Evolutionary conservation across 2,888 invertebrate genomes (phyloP).

Genomic region (Pollenia labialis): DNA sequence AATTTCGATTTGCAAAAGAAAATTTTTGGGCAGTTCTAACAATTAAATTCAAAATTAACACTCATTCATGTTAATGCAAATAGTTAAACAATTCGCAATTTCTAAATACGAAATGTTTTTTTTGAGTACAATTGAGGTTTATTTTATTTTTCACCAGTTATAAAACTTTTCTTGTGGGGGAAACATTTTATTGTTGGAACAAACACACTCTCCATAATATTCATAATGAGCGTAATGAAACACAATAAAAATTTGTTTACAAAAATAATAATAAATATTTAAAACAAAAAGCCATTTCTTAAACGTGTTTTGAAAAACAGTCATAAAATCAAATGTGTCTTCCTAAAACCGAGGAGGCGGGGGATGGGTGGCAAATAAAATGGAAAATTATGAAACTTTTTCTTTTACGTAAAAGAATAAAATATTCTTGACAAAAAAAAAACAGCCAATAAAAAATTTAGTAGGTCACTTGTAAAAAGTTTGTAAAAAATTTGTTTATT

Average conservation of each 20-base stretch:
- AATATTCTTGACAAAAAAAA: neutral
- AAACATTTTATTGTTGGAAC: neutral
- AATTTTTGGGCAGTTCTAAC: too few relatives aligned
- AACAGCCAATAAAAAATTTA: too few relatives aligned
- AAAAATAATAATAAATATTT: neutral
- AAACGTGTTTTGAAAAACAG: neutral
- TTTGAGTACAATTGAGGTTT: too few relatives aligned
- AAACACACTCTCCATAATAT: slow-evolving; percentile 7
- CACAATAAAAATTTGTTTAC: neutral
- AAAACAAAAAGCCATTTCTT: neutral
- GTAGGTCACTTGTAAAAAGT: too few relatives aligned
- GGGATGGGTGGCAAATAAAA: neutral
- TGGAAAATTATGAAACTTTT: neutral
- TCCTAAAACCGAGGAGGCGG: neutral
- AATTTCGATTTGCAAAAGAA: too few relatives aligned
- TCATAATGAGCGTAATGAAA: too few relatives aligned
- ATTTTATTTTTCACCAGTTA: neutral
- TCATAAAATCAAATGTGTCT: neutral
- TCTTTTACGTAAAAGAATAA: neutral
- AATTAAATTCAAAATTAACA: too few relatives aligned
- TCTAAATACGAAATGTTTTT: neutral
- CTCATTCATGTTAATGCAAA: too few relatives aligned
- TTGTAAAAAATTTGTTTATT: too few relatives aligned
- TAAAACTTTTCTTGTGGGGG: neutral
- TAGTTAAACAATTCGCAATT: neutral